phyloP scores from a whole-genome alignment of 2,888 invertebrate genomes.

The Mayetiola destructor region DNA sequence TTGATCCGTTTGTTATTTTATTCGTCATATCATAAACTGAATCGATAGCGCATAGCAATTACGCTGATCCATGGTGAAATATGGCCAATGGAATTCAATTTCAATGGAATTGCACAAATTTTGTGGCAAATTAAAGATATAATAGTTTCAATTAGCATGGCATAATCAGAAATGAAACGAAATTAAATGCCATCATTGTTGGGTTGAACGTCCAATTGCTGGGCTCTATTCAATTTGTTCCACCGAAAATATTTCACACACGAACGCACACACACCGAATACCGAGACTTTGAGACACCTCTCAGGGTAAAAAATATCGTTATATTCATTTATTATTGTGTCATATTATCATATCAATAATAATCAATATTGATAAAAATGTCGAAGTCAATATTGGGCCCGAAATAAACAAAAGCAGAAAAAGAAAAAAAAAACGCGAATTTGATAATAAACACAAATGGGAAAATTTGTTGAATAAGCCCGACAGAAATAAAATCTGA shows the following conservation, averaged over 20 bases:
- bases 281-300: not conserved
- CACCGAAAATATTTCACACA: too few relatives aligned
- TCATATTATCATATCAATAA: not conserved
- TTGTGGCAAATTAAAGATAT: not conserved
- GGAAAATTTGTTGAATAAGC: not conserved
- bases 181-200: not conserved
- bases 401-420: not conserved
- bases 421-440: not conserved
- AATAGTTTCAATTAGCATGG: slow-evolving; percentile 2
- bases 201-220: too few relatives aligned
- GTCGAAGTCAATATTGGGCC: not conserved
- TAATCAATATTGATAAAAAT: not conserved
- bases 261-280: not conserved
- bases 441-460: not conserved
- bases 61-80: not conserved
- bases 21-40: too few relatives aligned
- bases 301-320: too few relatives aligned
- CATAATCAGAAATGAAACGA: slow-evolving; percentile 6
- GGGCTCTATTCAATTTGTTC: too few relatives aligned
- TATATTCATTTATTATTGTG: too few relatives aligned
- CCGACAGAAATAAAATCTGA: too few relatives aligned
- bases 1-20: too few relatives aligned
- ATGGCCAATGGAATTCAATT: slow-evolving; percentile 8
- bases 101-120: not conserved
- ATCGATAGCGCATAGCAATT: not conserved